Conservation (phyloP, 2,888 invertebrate species). For the Tanytarsus gracilentus region DNA sequence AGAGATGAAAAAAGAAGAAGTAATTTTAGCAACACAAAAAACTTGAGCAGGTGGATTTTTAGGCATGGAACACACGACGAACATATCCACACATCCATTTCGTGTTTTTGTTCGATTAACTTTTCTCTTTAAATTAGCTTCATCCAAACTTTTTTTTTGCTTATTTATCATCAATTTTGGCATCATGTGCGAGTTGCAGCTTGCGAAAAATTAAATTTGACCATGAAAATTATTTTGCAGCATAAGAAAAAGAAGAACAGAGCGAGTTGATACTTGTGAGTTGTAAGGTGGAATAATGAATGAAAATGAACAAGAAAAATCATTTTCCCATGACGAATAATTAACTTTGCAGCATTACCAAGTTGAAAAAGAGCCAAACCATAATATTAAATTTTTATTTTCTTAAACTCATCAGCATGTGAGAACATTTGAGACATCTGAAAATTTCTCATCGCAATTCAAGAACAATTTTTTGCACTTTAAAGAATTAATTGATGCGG, state of each 20-base stretch:
- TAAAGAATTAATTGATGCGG: not conserved
- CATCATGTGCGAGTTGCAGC: not conserved
- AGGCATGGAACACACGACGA: too few relatives aligned
- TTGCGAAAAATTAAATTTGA: not conserved
- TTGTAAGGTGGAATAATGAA: too few relatives aligned
- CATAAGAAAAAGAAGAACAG: too few relatives aligned
- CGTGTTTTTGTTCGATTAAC: not conserved
- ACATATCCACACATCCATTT: too few relatives aligned
- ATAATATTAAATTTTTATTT: constrained; percentile 7
- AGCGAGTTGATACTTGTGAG: too few relatives aligned
- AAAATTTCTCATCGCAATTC: not conserved
- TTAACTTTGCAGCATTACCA: not conserved
- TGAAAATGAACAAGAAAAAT: not conserved
- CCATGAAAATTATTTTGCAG: constrained; percentile 4
- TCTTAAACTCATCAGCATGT: constrained; percentile 1
- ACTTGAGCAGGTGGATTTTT: too few relatives aligned
- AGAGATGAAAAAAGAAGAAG: not conserved
- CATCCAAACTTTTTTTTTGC: not conserved
- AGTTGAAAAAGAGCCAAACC: too few relatives aligned
- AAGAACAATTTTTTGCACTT: not conserved
- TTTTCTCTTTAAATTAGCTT: too few relatives aligned
- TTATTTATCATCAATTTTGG: not conserved
- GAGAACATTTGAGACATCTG: not conserved
- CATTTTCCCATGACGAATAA: constrained; percentile 11
- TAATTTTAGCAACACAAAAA: not conserved